These are phyloP conservation scores for Lepisosteus oculatus DNA, from an alignment of 2,113 vertebrate genomes.

Conservation along the genomic window DNA sequence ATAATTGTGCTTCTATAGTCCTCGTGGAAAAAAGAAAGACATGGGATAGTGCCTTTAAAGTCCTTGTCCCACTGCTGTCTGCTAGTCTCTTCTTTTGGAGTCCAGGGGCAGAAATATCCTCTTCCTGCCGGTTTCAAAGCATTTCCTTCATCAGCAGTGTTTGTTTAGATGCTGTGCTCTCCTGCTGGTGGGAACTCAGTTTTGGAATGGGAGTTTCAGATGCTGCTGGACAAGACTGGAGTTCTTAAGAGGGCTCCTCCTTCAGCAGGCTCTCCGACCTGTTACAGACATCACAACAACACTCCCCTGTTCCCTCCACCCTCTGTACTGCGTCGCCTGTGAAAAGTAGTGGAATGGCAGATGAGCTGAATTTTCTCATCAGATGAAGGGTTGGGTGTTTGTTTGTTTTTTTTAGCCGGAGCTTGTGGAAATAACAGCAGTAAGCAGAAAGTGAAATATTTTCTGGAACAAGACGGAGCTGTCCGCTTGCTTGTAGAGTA, in stretches of 20 bases:
- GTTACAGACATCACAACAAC: neutral
- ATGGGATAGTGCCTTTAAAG: too few species aligned
- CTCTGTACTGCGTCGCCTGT: neutral
- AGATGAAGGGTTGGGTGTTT: neutral
- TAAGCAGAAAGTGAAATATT: neutral
- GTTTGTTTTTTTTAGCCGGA: conserved; percentile 33
- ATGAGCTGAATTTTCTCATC: conserved; percentile 13
- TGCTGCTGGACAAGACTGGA: too few species aligned
- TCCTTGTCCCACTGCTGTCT: neutral
- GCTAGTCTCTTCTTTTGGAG: conserved; percentile 9
- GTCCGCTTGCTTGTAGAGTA: too few species aligned
- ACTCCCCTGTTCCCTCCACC: neutral
- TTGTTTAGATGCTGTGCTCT: conserved; percentile 35
- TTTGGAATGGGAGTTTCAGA: conserved; percentile 19
- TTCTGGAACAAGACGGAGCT: too few species aligned
- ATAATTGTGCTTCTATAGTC: neutral
- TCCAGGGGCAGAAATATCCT: conserved; percentile 18
- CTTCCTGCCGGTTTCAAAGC: conserved; percentile 28
- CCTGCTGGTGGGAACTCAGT: conserved; percentile 39
- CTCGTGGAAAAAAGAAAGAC: too few species aligned
- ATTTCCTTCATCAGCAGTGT: conserved; percentile 22
- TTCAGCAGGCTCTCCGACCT: conserved; percentile 11
- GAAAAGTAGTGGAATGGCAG: neutral
- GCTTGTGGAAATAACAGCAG: neutral
- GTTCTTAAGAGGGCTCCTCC: neutral